Conservation (phyloP, 1,140 invertebrate species). For the Rhopalosiphum maidis region DNA sequence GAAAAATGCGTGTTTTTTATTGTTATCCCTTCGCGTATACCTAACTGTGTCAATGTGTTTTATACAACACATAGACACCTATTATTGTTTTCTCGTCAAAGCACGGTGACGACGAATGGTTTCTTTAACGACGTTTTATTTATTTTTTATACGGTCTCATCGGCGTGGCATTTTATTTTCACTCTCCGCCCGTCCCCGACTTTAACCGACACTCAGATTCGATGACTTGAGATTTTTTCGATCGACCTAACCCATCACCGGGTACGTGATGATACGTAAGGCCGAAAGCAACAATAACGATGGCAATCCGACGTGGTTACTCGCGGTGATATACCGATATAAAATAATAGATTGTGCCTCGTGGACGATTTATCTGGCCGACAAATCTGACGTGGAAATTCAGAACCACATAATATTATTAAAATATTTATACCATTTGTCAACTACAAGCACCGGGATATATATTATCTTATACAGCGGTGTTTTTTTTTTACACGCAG, state of each 20-base stretch:
- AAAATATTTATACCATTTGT: conserved; percentile 13
- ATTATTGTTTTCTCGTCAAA: conserved; percentile 10
- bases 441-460: background rate
- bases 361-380: background rate
- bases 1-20: background rate
- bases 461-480: background rate
- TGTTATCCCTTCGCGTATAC: background rate
- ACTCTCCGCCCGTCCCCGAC: background rate
- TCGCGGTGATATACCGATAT: background rate
- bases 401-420: background rate
- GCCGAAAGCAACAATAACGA: background rate
- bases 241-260: background rate
- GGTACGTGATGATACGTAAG: background rate
- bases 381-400: background rate
- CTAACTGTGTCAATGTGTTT: background rate
- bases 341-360: conserved; percentile 7
- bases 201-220: conserved; percentile 1
- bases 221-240: conserved; percentile 9
- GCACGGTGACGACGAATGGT: background rate
- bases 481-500: background rate
- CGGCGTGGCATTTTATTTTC: background rate
- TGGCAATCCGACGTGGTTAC: background rate
- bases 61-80: background rate
- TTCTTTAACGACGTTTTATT: conserved; percentile 2
- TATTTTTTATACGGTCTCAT: background rate